A percentile compares a stretch with the other conserved stretches of the same genome.
phyloP scores from a whole-genome alignment of 2,797 vertebrate species.

The Acipenser ruthenus region DNA sequence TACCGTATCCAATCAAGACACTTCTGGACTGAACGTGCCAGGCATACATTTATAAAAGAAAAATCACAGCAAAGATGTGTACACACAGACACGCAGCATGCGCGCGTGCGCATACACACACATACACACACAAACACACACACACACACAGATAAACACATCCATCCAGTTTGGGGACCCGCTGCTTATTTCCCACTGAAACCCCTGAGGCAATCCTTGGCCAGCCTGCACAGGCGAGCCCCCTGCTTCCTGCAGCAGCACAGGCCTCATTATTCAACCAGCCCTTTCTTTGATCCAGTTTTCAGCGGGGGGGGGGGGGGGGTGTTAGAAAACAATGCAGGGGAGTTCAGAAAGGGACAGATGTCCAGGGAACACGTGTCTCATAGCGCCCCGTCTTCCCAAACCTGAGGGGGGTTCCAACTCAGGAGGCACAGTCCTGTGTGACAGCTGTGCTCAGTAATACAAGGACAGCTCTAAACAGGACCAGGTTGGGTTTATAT shows the following conservation, averaged over 20 bases:
- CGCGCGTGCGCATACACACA: slow-evolving; percentile 5
- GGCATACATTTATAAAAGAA: too few relatives aligned
- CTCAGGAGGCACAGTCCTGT: not conserved
- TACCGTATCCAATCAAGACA: too few relatives aligned
- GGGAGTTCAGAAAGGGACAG: slow-evolving; percentile 26
- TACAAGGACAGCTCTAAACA: not conserved
- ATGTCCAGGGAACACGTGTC: slow-evolving; percentile 38
- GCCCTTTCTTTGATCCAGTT: slow-evolving; percentile 55
- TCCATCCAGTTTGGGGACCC: slow-evolving; percentile 11
- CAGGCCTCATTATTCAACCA: slow-evolving; percentile 55
- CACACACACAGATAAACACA: slow-evolving; percentile 37
- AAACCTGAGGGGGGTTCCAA: not conserved
- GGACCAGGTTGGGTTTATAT: slow-evolving; percentile 19
- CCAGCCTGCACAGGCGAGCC: slow-evolving; percentile 18
- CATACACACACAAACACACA: slow-evolving; percentile 7
- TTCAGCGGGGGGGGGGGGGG: slow-evolving; percentile 31
- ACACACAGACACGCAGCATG: too few relatives aligned
- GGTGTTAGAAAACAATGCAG: slow-evolving; percentile 13
- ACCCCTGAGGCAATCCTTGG: slow-evolving; percentile 38
- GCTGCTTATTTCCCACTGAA: slow-evolving; percentile 22
- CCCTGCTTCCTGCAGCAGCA: slow-evolving; percentile 39
- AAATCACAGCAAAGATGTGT: too few relatives aligned
- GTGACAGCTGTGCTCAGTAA: slow-evolving; percentile 32
- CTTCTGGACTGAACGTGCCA: too few relatives aligned
- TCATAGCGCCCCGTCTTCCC: slow-evolving; percentile 18